Evolutionary conservation across 1,140 invertebrate genomes (phyloP).

Genomic region (Drosophila auraria): DNA sequence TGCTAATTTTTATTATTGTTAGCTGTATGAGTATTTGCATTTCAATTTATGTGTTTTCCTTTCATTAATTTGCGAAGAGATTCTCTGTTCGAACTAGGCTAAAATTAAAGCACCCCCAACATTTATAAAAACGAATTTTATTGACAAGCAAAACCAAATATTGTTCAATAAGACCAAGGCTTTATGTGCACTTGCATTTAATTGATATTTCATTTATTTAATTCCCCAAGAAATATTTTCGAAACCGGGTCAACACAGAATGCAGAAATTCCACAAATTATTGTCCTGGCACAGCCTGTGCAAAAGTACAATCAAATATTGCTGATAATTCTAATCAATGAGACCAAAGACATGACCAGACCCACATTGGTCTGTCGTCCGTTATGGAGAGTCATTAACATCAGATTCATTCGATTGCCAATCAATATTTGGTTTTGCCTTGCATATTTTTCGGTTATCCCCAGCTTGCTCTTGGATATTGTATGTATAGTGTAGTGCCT

Average conservation of each 20-base stretch:
- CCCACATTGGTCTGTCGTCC: constrained; percentile 2
- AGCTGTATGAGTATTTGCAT: constrained; percentile 1
- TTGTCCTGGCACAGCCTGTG: constrained; percentile 9
- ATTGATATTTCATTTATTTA: neutral
- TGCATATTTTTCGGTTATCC: constrained; percentile 39
- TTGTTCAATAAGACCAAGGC: too few relatives aligned
- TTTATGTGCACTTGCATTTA: too few relatives aligned
- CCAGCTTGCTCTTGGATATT: constrained; percentile 1
- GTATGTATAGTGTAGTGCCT: constrained; percentile 21
- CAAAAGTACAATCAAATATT: constrained; percentile 13
- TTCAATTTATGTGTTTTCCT: neutral
- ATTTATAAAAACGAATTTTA: neutral
- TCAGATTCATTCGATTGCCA: constrained; percentile 30
- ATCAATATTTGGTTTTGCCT: constrained; percentile 59
- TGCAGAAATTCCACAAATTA: constrained; percentile 14
- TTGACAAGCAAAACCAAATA: constrained; percentile 1
- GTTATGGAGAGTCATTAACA: constrained; percentile 46
- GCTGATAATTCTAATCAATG: constrained; percentile 15
- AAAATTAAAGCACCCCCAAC: neutral
- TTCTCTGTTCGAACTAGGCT: neutral
- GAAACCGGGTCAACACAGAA: neutral
- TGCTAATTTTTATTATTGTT: constrained; percentile 22
- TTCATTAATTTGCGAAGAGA: neutral
- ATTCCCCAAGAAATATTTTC: constrained; percentile 1
- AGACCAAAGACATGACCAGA: neutral